A percentile compares a stretch with the other conserved stretches of the same genome.
These are phyloP conservation scores for Sebastes trivittatus DNA, from an alignment of 2,797 vertebrate genomes.

Conservation along the genomic window DNA sequence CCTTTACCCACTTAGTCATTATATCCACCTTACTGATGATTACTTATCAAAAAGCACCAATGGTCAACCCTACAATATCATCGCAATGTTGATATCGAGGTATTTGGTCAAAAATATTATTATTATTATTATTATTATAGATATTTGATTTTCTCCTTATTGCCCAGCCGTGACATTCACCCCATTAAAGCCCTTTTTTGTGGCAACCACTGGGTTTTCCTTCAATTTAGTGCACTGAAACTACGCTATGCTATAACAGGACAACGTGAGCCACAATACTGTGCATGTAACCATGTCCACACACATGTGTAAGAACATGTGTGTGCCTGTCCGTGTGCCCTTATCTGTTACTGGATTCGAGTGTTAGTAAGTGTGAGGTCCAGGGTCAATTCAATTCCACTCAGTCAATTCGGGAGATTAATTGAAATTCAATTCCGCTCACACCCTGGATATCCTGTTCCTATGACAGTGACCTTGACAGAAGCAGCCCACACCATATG, in stretches of 20 bases:
- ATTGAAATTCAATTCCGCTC: slow-evolving; percentile 75
- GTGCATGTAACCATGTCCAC: background rate
- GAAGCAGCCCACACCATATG: slow-evolving; percentile 35
- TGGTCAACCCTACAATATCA: no score
- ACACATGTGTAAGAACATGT: slow-evolving; percentile 15
- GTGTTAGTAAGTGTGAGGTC: slow-evolving; percentile 49
- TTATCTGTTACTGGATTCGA: slow-evolving; percentile 51
- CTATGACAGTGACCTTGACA: slow-evolving; percentile 70
- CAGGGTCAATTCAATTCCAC: slow-evolving; percentile 69
- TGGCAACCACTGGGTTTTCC: background rate
- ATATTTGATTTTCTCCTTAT: no score
- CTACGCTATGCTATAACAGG: background rate
- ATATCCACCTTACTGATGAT: no score
- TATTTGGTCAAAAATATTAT: no score
- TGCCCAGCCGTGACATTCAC: background rate
- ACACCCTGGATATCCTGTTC: slow-evolving; percentile 64
- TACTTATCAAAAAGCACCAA: no score
- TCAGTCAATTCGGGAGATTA: slow-evolving; percentile 70
- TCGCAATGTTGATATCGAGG: no score
- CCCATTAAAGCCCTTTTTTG: background rate
- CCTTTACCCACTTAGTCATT: no score
- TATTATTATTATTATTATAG: no score
- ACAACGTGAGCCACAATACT: background rate
- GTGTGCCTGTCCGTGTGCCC: slow-evolving; percentile 25
- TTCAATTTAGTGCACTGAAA: background rate